Conservation (phyloP, 2,113 vertebrate species). For the Sisor rabdophorus region DNA sequence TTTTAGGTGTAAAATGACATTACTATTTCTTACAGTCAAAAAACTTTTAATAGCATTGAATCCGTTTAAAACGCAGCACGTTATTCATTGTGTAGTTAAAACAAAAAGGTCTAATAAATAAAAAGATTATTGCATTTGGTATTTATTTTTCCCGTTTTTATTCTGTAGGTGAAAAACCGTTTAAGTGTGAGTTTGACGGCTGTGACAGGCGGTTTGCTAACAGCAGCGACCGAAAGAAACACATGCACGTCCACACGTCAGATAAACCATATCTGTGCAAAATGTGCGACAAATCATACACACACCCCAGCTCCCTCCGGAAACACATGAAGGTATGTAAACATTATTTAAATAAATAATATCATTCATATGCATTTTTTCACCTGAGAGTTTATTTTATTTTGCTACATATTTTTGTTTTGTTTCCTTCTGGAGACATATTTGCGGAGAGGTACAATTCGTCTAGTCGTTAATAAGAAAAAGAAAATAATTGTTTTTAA, state of each 20-base stretch:
- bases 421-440: neutral
- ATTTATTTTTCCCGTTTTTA: neutral
- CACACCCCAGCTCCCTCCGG: slow-evolving; percentile 95
- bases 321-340: slow-evolving; percentile 97
- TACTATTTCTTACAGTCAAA: too few species aligned
- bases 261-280: slow-evolving; percentile 99
- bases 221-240: slow-evolving; percentile 99
- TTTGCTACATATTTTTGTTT: neutral
- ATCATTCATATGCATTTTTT: neutral
- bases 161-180: slow-evolving; percentile 90
- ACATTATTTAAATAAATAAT: neutral
- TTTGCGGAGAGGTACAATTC: neutral
- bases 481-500: too few species aligned
- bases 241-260: slow-evolving; percentile 98
- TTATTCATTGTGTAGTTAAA: too few species aligned
- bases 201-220: slow-evolving; percentile 98
- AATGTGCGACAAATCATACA: slow-evolving; percentile 99
- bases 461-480: too few species aligned
- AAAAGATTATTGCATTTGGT: neutral
- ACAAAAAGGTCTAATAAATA: too few species aligned
- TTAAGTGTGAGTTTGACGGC: slow-evolving; percentile 98
- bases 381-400: neutral
- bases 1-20: too few species aligned
- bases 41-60: too few species aligned
- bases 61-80: too few species aligned